Evolutionary conservation across 2,797 vertebrate genomes (phyloP), one percentile per base, ranked within the genome.

Genomic region (Melanotaenia trifasciata): DNA sequence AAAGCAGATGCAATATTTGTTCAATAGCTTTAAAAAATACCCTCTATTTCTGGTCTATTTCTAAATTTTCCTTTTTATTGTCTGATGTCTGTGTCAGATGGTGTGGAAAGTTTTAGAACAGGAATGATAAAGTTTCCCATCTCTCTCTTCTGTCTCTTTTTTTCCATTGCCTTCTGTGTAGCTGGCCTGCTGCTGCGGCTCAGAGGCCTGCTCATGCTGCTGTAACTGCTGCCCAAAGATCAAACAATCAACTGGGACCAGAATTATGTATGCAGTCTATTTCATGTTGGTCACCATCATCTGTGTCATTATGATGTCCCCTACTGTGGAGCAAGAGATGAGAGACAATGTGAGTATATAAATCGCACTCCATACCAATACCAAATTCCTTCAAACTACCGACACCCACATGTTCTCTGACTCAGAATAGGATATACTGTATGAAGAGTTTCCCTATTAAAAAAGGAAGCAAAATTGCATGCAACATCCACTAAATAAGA

Each of bases 181-280:
- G 98, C 72, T 99, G 96, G 98, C 97, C 84, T 99, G 98, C 90
- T 99, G 98, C 90, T 99, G 98, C 0, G 97, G 98, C 53, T 85
- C 95, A 9, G 97, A 95, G 0, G 96, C 96, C 62, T 99, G 98
- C 79, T 94, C 96, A 0, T 94, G 98, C 66, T 98, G 98, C 95
- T 99, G 98, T 43, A 91, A 89, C 74, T 98, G 96, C 89, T 99
- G 97, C 85, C 98, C 98, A 33, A 96, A 96, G 93, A 96, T 99
- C 90, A 98, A 97, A 58, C 98, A 99, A 88, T 99, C 98, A n/a
- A 97, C 96, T 0, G 96, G 96, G 20, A 99, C 98, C 5, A 96
- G 98, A 40, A 88, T 96, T 90, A 99, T 99, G 97, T 99, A 99
- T 0, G 96, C 97, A 0, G 84, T 99, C 4, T 98, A 96, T 92